phyloP scores from a whole-genome alignment of 2,113 vertebrate species.

The Nettapus auritus region DNA sequence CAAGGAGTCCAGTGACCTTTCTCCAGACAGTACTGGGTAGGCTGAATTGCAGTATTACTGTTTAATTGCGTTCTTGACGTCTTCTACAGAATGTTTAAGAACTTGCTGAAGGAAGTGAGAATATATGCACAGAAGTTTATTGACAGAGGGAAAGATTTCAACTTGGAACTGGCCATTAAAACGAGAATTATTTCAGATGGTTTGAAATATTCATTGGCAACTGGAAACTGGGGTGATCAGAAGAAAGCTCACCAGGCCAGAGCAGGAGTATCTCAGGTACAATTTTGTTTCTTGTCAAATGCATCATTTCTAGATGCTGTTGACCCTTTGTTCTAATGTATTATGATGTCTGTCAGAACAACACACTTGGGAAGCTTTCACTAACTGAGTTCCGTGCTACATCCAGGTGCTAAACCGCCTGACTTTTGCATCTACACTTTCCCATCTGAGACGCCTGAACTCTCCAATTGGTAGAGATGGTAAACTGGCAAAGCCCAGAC shows the following conservation, averaged over 20 bases:
- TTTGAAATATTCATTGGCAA: conserved; percentile 96
- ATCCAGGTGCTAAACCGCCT: conserved; percentile 93
- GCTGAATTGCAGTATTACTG: neutral
- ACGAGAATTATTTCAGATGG: conserved; percentile 98
- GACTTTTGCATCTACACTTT: conserved; percentile 96
- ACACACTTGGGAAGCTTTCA: neutral
- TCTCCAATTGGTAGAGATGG: conserved; percentile 97
- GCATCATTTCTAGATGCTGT: accelerated
- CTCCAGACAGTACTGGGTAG: neutral
- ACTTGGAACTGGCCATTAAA: conserved; percentile 97
- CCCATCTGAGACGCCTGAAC: conserved; percentile 94
- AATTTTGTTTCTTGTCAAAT: neutral
- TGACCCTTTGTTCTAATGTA: neutral
- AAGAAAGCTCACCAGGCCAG: conserved; percentile 99
- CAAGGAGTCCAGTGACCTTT: neutral
- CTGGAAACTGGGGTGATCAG: conserved; percentile 98
- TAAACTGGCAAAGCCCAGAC: conserved; percentile 96
- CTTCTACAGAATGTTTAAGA: conserved; percentile 95
- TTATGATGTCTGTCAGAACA: neutral
- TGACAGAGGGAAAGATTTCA: conserved; percentile 97
- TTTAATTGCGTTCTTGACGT: neutral
- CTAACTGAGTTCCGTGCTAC: neutral
- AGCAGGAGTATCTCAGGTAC: conserved; percentile 97
- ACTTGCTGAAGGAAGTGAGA: conserved; percentile 96
- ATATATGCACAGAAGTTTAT: conserved; percentile 99